Evolutionary conservation across 2,888 invertebrate genomes (phyloP).

Genomic region (Trichopoda pennipes): DNA sequence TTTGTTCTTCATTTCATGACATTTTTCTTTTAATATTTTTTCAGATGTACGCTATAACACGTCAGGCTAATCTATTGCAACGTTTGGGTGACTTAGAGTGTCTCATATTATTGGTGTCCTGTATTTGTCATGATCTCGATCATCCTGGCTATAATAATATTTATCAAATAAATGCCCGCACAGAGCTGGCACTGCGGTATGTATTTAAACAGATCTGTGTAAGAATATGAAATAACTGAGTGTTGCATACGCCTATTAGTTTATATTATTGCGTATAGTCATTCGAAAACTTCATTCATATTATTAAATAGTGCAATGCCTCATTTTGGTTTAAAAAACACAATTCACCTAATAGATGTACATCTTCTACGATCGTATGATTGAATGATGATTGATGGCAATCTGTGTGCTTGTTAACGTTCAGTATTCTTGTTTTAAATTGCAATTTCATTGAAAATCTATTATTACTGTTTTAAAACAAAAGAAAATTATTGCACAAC

Average conservation of each 20-base stretch:
- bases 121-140: constrained; percentile 90
- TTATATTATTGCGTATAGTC: too few relatives aligned
- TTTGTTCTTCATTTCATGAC: not conserved
- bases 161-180: constrained; percentile 91
- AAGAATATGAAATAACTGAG: too few relatives aligned
- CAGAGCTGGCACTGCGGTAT: constrained; percentile 88
- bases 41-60: constrained; percentile 91
- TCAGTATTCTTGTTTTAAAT: too few relatives aligned
- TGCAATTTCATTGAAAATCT: too few relatives aligned
- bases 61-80: constrained; percentile 86
- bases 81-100: constrained; percentile 89
- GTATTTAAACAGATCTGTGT: constrained; percentile 31
- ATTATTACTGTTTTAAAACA: too few relatives aligned
- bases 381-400: too few relatives aligned
- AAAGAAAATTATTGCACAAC: too few relatives aligned
- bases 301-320: not conserved
- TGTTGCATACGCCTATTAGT: too few relatives aligned
- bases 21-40: constrained; percentile 39
- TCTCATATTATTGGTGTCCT: constrained; percentile 88
- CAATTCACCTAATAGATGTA: too few relatives aligned
- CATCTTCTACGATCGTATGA: too few relatives aligned
- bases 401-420: too few relatives aligned
- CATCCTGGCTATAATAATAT: constrained; percentile 90
- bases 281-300: too few relatives aligned
- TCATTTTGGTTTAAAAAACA: not conserved